Percentiles rank a stretch among this genome's conserved stretches.
These are phyloP conservation scores for Augiades crinisus DNA, from an alignment of 2,888 invertebrate genomes.

Conservation along the genomic window DNA sequence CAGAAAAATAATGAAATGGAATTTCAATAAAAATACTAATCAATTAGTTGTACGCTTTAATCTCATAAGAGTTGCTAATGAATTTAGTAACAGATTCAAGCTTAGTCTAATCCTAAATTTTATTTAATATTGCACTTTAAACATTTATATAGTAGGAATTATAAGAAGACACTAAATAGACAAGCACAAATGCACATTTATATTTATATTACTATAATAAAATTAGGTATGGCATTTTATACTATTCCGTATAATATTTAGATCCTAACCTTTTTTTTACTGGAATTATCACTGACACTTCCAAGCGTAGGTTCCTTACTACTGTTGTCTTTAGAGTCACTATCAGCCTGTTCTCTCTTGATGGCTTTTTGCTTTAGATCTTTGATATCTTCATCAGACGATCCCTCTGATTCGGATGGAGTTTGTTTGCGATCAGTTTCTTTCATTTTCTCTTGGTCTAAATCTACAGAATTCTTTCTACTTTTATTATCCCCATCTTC, in stretches of 20 bases:
- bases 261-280: constrained; percentile 64
- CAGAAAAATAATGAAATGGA: neutral
- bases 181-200: constrained; percentile 5
- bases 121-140: neutral
- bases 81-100: constrained; percentile 16
- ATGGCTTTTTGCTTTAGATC: neutral
- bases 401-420: constrained; percentile 6
- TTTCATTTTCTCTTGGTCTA: constrained; percentile 37
- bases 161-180: neutral
- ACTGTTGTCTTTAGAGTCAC: constrained; percentile 26
- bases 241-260: neutral
- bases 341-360: constrained; percentile 11
- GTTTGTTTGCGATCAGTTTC: constrained; percentile 15
- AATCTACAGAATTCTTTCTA: constrained; percentile 38
- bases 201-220: neutral
- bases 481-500: constrained; percentile 33
- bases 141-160: neutral
- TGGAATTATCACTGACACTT: constrained; percentile 40
- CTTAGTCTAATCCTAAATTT: constrained; percentile 4
- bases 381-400: constrained; percentile 14
- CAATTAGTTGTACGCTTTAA: constrained; percentile 6
- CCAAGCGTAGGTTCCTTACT: constrained; percentile 17
- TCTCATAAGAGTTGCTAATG: constrained; percentile 4
- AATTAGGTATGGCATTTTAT: neutral
- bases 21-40: constrained; percentile 16